Base-by-base conservation (phyloP, 2,113 vertebrate species). In the Grammomys surdaster region DNA sequence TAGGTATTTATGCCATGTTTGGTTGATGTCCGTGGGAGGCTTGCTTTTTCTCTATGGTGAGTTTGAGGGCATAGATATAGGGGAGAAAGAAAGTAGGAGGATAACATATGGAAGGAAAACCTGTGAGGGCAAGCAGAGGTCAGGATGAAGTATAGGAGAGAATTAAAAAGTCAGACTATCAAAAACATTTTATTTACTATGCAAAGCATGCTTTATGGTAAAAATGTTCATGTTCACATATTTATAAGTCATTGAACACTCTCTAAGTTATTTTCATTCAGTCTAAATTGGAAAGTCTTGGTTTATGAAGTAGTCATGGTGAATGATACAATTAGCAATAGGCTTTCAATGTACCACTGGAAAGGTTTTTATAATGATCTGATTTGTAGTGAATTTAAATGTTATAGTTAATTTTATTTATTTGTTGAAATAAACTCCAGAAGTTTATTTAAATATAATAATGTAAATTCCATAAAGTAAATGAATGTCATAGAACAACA, bases 161-260 rank as follows among this genome's bases (percentile, higher is more conserved):
- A 36, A 72, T 33, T 54, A 8, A 17, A 72, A 26, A 75, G 54
- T 46, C 8, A 81, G 58, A 80, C 48, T 63, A 69, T 8, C 70
- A 3, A 6, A 7, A 67, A 48, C 5, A 54, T 33, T 81, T 63
- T 54, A 69, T 11, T 95, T 40, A 87, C 3, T 48, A 36, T 69
- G 16, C 3, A 20, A 69, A 24, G 4, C 1, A 1, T 12, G 17
- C 9, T 46, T 51, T 19, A 51, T 33, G 14, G 5, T 24, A 11
- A 87, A 87, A 22, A 36, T 87, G 28, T 67, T 11, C 54, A 2
- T 81, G 1, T n/a, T 56, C 31, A 20, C 19, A 78, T 75, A 70
- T 88, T 26, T 93, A 26, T 11, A 77, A 33, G 1, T 73, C 10
- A 60, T 4, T 93, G 17, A 87, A 19, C 6, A 5, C 63, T 75